phyloP scores from a whole-genome alignment of 2,113 vertebrate species.

The Loxodonta africana region DNA sequence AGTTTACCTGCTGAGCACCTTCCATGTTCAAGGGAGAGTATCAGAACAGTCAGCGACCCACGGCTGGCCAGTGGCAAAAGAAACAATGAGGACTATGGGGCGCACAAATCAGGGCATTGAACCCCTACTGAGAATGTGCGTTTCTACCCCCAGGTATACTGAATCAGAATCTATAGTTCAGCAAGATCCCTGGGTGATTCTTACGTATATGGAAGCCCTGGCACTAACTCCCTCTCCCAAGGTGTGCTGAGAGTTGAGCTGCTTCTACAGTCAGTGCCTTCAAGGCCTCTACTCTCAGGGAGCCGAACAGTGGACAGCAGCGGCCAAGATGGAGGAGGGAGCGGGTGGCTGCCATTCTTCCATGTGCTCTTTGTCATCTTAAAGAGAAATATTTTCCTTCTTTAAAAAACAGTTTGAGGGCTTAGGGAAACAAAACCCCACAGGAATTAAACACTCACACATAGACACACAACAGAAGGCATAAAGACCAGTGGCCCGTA shows the following conservation, averaged over 20 bases:
- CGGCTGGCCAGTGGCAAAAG: not conserved
- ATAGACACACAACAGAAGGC: not conserved
- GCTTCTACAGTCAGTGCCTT: not conserved
- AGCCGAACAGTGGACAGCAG: not conserved
- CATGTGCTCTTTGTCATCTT: not conserved
- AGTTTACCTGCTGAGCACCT: not conserved
- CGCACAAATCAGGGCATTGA: no score
- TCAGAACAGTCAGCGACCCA: not conserved
- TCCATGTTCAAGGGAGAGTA: not conserved
- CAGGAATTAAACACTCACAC: not conserved
- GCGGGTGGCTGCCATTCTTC: not conserved
- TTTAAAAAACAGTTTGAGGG: constrained; percentile 54
- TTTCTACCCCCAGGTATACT: no score
- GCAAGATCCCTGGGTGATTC: no score
- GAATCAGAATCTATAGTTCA: no score
- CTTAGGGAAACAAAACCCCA: not conserved
- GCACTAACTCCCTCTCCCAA: not conserved
- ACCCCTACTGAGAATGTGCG: no score
- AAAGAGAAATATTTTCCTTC: not conserved
- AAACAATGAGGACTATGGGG: not conserved
- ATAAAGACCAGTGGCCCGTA: not conserved
- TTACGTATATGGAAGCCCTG: no score
- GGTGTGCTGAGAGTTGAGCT: not conserved
- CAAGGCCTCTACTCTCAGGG: not conserved
- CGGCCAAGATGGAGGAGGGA: not conserved